These are phyloP conservation scores for Phrynosoma blainvillii DNA, from an alignment of 2,113 vertebrate species.

Conservation along the genomic window DNA sequence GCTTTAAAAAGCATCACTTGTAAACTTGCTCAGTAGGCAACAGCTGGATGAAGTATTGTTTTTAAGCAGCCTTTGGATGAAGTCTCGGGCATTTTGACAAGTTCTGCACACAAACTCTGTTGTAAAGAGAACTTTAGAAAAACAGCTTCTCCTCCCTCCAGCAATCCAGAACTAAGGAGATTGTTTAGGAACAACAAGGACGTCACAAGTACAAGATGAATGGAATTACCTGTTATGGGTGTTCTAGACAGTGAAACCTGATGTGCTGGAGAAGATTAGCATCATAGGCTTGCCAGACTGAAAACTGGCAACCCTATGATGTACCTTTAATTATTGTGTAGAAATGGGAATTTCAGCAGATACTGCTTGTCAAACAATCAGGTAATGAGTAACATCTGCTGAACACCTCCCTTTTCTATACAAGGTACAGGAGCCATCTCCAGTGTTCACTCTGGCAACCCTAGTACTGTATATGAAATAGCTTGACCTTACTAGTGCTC, in stretches of 20 bases:
- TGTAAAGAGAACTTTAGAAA: slow-evolving; percentile 64
- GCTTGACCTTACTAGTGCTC: slow-evolving; percentile 55
- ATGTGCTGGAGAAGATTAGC: slow-evolving; percentile 54
- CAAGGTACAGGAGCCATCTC: too few species aligned
- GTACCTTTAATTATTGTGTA: too few species aligned
- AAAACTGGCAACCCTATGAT: too few species aligned
- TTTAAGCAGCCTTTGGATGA: slow-evolving; percentile 55
- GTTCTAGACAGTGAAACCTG: slow-evolving; percentile 57
- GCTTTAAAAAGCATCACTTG: slow-evolving; percentile 60
- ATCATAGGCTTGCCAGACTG: neutral
- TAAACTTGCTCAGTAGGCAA: slow-evolving; percentile 62
- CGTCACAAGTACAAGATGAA: slow-evolving; percentile 14
- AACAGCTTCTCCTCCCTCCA: slow-evolving; percentile 32
- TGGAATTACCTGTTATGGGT: slow-evolving; percentile 31
- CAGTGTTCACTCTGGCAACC: too few species aligned
- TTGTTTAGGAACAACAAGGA: slow-evolving; percentile 33
- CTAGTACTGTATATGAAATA: slow-evolving; percentile 41
- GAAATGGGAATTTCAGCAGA: too few species aligned
- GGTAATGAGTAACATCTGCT: too few species aligned
- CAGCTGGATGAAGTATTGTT: slow-evolving; percentile 48
- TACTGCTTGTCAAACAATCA: too few species aligned
- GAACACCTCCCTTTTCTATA: too few species aligned
- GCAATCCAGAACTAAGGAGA: slow-evolving; percentile 47
- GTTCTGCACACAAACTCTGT: slow-evolving; percentile 61
- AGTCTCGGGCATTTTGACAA: slow-evolving; percentile 58